Percentiles rank a stretch among this genome's conserved stretches.
Conservation (phyloP, 1,140 invertebrate species). For the Paramacrobiotus metropolitanus region DNA sequence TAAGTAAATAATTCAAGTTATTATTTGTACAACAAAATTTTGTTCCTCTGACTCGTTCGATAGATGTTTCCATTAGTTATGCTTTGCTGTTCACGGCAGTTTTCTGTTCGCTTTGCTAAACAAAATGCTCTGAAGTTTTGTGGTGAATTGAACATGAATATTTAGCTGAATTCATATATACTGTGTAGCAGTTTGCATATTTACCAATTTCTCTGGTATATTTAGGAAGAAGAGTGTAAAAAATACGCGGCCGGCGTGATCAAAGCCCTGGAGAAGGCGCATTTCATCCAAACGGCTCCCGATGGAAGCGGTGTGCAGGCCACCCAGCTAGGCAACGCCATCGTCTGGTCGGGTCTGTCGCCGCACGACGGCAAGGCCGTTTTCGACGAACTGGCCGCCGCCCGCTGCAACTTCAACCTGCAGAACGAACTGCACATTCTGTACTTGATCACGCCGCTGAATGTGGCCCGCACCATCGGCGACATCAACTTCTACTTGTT, state of each 20-base stretch:
- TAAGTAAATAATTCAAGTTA: no score
- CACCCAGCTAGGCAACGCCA: conserved; percentile 67
- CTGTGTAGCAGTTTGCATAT: no score
- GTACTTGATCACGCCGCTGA: conserved; percentile 30
- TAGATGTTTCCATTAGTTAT: no score
- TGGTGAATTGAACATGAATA: no score
- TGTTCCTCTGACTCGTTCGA: no score
- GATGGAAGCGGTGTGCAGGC: conserved; percentile 20
- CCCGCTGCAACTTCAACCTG: conserved; percentile 63
- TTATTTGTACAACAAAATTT: no score
- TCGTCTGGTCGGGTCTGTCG: conserved; percentile 67
- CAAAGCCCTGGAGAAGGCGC: background rate
- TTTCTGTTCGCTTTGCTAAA: no score
- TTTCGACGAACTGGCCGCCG: conserved; percentile 69
- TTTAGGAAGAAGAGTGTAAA: background rate
- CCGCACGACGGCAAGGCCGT: conserved; percentile 68
- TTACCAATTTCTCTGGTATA: background rate
- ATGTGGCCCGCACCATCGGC: background rate
- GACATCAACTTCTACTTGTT: conserved; percentile 63
- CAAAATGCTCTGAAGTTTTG: no score
- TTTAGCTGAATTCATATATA: background rate
- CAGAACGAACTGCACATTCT: conserved; percentile 84
- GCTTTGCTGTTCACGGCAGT: no score
- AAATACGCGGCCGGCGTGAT: background rate
- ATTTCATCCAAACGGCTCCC: background rate